Conservation (phyloP, 2,797 vertebrate genomes). For the Chelidonichthys spinosus region DNA sequence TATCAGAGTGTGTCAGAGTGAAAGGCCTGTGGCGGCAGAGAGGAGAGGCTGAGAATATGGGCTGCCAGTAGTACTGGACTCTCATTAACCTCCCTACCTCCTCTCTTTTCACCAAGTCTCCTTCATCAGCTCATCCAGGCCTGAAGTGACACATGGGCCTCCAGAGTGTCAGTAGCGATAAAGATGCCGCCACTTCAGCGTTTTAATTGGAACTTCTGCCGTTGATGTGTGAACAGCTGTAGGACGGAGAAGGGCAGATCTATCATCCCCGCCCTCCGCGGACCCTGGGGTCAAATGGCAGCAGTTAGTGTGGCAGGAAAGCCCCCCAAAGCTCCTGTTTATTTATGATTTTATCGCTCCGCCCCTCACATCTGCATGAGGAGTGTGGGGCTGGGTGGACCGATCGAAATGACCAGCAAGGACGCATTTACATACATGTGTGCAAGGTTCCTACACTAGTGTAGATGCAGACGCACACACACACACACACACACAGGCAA, state of each 20-base stretch:
- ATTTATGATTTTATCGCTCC: constrained; percentile 77
- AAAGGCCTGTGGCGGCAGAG: constrained; percentile 58
- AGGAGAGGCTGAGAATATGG: constrained; percentile 55
- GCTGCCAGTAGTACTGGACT: constrained; percentile 74
- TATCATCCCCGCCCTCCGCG: constrained; percentile 80
- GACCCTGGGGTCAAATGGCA: constrained; percentile 80
- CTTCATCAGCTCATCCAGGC: constrained; percentile 80
- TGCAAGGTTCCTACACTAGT: constrained; percentile 42
- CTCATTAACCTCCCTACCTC: constrained; percentile 82
- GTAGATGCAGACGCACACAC: constrained; percentile 30
- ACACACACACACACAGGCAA: constrained; percentile 23
- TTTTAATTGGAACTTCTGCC: constrained; percentile 85
- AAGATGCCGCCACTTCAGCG: constrained; percentile 81
- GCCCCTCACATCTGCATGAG: constrained; percentile 71
- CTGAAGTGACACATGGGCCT: constrained; percentile 80
- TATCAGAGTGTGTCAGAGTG: constrained; percentile 53
- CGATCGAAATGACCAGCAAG: constrained; percentile 70
- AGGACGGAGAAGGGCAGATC: constrained; percentile 84
- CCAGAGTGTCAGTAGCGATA: constrained; percentile 83
- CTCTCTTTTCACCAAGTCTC: constrained; percentile 72
- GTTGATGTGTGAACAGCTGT: constrained; percentile 86
- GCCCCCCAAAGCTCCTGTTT: constrained; percentile 78
- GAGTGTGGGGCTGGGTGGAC: constrained; percentile 31
- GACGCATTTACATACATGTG: constrained; percentile 75
- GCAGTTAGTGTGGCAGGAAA: constrained; percentile 77